These are phyloP conservation scores for Uropsilus gracilis DNA, from an alignment of 2,113 vertebrate species.

Conservation along the genomic window DNA sequence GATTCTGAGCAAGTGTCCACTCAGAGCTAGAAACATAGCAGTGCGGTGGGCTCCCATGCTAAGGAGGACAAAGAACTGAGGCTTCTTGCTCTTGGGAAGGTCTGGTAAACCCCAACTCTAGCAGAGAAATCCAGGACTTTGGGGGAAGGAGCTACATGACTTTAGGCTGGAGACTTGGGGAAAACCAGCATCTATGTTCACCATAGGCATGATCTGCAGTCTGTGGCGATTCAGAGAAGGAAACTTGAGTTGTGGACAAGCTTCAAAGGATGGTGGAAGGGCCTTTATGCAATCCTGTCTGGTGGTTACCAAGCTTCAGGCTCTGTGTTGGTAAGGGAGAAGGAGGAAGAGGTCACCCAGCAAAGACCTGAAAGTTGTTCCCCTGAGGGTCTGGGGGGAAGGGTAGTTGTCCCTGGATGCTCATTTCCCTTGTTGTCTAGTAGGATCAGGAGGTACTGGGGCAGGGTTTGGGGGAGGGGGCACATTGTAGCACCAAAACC, in stretches of 20 bases:
- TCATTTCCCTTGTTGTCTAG: not conserved
- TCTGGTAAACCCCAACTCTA: not conserved
- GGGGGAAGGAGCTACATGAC: not conserved
- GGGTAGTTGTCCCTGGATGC: not conserved
- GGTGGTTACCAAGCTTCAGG: too few species aligned
- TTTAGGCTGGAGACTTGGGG: not conserved
- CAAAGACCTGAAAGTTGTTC: not conserved
- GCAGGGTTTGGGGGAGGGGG: too few species aligned
- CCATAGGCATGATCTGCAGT: not conserved
- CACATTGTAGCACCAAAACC: too few species aligned
- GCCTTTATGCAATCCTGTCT: not conserved
- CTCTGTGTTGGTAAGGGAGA: not conserved
- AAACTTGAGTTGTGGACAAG: not conserved
- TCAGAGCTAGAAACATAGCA: not conserved
- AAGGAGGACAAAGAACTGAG: not conserved
- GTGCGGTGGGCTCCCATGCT: not conserved
- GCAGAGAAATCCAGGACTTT: not conserved
- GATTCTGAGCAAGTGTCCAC: too few species aligned
- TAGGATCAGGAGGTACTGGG: not conserved
- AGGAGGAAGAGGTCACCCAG: not conserved
- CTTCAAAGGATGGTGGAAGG: not conserved
- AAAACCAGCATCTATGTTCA: not conserved
- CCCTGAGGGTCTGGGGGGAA: not conserved
- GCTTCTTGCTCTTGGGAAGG: not conserved
- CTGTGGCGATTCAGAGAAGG: not conserved